A percentile compares a stretch with the other conserved stretches of the same genome.
Evolutionary conservation across 2,888 invertebrate genomes (phyloP).

Genomic region (Heteromyza rotundicornis): DNA sequence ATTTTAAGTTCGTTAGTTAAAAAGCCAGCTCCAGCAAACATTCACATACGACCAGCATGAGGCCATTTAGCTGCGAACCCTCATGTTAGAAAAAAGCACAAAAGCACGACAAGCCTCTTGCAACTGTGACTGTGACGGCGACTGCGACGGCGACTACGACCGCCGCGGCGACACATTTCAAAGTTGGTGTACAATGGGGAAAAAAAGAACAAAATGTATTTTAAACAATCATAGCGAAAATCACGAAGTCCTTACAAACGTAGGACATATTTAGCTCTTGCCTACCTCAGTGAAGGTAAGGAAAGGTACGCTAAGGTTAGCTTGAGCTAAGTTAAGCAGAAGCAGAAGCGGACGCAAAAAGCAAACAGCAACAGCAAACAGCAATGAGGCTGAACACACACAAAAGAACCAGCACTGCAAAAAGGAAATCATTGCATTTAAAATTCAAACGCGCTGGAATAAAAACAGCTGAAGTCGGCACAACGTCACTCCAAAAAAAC

Average conservation of each 20-base stretch:
- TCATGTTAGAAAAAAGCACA: no score
- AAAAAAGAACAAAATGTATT: conserved; percentile 5
- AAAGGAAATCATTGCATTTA: conserved; percentile 59
- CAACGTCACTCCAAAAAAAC: conserved; percentile 35
- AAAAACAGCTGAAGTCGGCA: conserved; percentile 51
- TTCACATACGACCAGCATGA: not conserved
- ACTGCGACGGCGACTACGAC: no score
- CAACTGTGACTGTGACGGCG: no score
- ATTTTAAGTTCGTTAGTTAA: conserved; percentile 47
- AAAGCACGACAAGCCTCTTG: no score
- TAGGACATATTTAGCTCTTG: no score
- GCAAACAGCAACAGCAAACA: not conserved
- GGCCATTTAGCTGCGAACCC: conserved; percentile 15
- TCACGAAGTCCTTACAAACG: conserved; percentile 47
- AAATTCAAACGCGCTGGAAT: conserved; percentile 49
- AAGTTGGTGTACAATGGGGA: no score
- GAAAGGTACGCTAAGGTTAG: not conserved
- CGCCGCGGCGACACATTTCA: no score
- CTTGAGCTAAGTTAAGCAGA: not conserved
- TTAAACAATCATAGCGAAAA: conserved; percentile 50
- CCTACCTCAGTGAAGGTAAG: not conserved
- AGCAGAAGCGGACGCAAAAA: not conserved
- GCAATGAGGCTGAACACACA: not conserved
- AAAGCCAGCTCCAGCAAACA: conserved; percentile 11
- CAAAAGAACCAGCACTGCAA: conserved; percentile 32